These are phyloP conservation scores for Aricia agestis DNA, from an alignment of 1,140 invertebrate genomes.

Conservation along the genomic window DNA sequence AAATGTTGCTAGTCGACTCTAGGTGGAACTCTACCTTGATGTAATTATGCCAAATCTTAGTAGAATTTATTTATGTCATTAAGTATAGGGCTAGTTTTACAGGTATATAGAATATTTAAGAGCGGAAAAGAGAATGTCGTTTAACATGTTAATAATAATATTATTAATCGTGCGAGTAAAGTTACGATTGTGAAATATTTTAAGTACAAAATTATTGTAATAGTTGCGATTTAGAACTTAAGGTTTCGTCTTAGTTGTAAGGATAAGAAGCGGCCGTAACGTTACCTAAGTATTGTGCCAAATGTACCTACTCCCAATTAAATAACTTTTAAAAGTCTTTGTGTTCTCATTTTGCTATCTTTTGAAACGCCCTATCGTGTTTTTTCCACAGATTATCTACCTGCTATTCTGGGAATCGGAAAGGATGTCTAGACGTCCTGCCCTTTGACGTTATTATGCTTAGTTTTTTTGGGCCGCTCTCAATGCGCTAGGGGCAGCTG, in stretches of 20 bases:
- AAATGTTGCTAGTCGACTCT: conserved; percentile 6
- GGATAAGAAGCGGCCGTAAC: conserved; percentile 3
- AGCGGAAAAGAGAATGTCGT: no score
- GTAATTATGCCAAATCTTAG: conserved; percentile 3
- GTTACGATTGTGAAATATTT: conserved; percentile 20
- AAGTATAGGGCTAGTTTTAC: neutral
- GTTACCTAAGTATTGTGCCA: conserved; percentile 34
- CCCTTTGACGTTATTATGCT: conserved; percentile 61
- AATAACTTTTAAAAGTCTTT: conserved; percentile 30
- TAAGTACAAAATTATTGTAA: conserved; percentile 36
- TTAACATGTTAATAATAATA: neutral
- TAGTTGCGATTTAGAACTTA: conserved; percentile 33
- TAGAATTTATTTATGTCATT: conserved; percentile 2
- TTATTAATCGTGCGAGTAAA: neutral
- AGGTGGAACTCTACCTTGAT: neutral
- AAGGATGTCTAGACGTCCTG: conserved; percentile 70
- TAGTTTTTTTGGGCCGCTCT: conserved; percentile 53
- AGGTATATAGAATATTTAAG: neutral
- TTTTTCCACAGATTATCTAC: conserved; percentile 48
- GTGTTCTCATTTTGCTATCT: conserved; percentile 12
- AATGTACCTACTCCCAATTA: conserved; percentile 36
- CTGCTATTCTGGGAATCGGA: conserved; percentile 61
- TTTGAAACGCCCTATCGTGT: conserved; percentile 7
- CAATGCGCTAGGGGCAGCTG: conserved; percentile 53
- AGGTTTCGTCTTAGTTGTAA: conserved; percentile 19